Evolutionary conservation across 2,797 vertebrate species (phyloP), one percentile per base, ranked within the genome.

Genomic region (Scomberomorus guttatus): DNA sequence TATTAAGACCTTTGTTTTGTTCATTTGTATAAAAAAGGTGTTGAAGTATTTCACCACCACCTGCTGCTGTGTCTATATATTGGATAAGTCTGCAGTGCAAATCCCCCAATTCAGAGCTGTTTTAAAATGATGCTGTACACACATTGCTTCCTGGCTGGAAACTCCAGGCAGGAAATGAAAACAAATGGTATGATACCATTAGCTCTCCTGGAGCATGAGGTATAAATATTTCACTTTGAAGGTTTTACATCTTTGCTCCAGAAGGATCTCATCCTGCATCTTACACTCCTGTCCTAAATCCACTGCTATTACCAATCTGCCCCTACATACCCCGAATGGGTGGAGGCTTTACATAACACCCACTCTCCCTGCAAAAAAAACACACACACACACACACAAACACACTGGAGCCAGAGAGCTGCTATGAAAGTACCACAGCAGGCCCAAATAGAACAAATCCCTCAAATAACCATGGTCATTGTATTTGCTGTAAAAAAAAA

Each of bases 341-440:
- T 79, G 87, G 75, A 90, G 87, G 79, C 80, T 87, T 92, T 91
- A 89, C 80, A 83, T 89, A 90, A 92, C 85, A 65, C 59, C 25
- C 72, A 78, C 72, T 71, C 76, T 50, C 58, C 77, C 77, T 82
- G 75, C 70, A 74, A 54, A 83, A 24, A 73, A 42, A 75, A 20
- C 63, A 29, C 34, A 37, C 34, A 37, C 34, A 37, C 34, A 42
- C 13, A 44, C 55, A 42, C 42, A 72, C 57, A 59, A 48, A 68
- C 37, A 65, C 24, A 29, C 22, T 50, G 37, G 25, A 62, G 72
- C 39, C 5, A 66, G 54, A 52, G n/a, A 77, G 73, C 13, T 29
- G 85, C 83, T 65, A 57, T 37, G 81, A 75, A 73, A 62, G 65
- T 67, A 76, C 72, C 80, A 82, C 84, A 76, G 75, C 82, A 68